Evolutionary conservation across 92 coral and sea anemone species (phyloP).

Genomic region (Epizoanthus ramosus): DNA sequence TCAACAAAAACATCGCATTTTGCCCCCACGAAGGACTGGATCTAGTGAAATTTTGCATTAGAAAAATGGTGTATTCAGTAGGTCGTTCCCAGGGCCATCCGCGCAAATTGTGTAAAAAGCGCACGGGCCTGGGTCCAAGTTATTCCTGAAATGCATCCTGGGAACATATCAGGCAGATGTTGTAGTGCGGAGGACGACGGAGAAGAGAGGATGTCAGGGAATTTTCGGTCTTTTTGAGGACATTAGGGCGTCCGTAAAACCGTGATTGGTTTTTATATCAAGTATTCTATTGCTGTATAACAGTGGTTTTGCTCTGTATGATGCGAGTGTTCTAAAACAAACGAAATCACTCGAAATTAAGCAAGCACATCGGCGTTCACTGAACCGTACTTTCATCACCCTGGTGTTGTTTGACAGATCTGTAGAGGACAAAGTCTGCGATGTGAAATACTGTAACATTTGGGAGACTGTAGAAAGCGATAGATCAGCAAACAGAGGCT

Average conservation of each 20-base stretch:
- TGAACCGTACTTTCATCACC: conserved; percentile 5
- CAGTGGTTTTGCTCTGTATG: conserved; percentile 5
- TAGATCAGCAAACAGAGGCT: not conserved
- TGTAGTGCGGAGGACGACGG: conserved; percentile 3
- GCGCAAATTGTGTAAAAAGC: no score
- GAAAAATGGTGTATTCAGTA: no score
- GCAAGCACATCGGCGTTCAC: conserved; percentile 25
- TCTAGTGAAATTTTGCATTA: no score
- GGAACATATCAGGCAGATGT: conserved; percentile 42
- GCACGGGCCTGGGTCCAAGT: conserved; percentile 11
- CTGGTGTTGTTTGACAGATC: not conserved
- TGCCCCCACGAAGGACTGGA: no score
- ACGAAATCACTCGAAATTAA: conserved; percentile 4
- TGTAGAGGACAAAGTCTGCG: not conserved
- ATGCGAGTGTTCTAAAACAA: conserved; percentile 27
- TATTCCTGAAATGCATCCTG: conserved; percentile 20
- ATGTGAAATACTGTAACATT: not conserved
- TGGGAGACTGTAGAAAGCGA: conserved; percentile 9
- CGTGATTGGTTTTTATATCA: not conserved
- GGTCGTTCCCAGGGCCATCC: no score
- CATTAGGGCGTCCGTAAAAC: not conserved
- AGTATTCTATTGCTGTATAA: not conserved
- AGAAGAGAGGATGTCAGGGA: not conserved
- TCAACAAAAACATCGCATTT: no score
- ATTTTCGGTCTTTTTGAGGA: not conserved